Conservation (phyloP, 2,113 vertebrate species). For the Eulacestoma nigropectus region DNA sequence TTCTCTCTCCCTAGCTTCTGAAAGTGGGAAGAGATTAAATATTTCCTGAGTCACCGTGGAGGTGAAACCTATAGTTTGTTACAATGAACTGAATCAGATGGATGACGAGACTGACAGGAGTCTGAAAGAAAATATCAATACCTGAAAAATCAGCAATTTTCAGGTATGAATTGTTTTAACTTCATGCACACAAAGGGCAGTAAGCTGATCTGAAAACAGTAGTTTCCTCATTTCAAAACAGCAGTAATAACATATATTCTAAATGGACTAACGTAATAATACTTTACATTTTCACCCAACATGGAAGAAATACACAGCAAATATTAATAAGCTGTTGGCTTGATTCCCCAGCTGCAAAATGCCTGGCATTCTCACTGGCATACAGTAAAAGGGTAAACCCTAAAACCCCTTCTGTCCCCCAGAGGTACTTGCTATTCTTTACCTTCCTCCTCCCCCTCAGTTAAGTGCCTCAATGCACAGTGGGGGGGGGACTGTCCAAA, state of each 20-base stretch:
- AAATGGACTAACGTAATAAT: neutral
- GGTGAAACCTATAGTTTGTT: neutral
- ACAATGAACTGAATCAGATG: neutral
- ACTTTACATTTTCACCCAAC: neutral
- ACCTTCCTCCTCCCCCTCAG: neutral
- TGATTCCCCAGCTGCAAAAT: neutral
- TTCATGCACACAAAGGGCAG: neutral
- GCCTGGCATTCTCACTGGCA: neutral
- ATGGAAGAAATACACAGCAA: neutral
- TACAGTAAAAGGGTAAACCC: neutral
- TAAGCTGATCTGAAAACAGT: neutral
- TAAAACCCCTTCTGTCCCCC: neutral
- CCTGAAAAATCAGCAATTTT: neutral
- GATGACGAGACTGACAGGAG: neutral
- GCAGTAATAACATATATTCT: neutral
- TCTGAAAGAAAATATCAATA: slow-evolving; percentile 1
- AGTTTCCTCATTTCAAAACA: neutral
- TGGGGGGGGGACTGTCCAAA: neutral
- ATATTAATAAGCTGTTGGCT: neutral
- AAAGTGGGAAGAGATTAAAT: neutral
- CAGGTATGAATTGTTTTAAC: neutral
- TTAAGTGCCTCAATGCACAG: neutral
- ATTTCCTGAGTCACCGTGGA: neutral
- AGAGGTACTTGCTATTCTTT: neutral
- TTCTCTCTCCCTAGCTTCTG: neutral